These are phyloP conservation scores for Atta cephalotes DNA, from an alignment of 1,140 invertebrate genomes.

Conservation along the genomic window DNA sequence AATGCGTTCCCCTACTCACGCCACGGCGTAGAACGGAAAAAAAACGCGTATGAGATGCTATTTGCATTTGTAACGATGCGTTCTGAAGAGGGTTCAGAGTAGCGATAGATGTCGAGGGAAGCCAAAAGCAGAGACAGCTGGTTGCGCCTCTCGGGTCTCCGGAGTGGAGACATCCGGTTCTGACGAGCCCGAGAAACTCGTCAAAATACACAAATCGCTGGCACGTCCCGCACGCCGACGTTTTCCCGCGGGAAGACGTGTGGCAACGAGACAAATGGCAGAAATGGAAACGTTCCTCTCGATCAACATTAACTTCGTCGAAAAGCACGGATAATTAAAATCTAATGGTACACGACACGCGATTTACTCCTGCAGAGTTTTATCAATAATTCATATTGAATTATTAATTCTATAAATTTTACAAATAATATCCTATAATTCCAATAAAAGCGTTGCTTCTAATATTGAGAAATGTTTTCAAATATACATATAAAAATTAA, in stretches of 20 bases:
- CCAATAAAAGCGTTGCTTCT: no score
- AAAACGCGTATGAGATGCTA: slow-evolving; percentile 63
- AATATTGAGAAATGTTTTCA: not conserved
- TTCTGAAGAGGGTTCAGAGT: slow-evolving; percentile 28
- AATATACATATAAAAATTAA: not conserved
- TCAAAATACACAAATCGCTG: slow-evolving; percentile 84
- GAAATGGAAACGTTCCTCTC: slow-evolving; percentile 66
- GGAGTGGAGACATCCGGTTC: slow-evolving; percentile 82
- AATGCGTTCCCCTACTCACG: slow-evolving; percentile 4
- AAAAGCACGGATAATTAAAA: slow-evolving; percentile 72
- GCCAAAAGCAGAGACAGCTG: slow-evolving; percentile 78
- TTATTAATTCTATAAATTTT: no score
- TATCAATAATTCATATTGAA: not conserved
- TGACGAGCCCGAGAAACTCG: slow-evolving; percentile 78
- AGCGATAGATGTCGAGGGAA: slow-evolving; percentile 37
- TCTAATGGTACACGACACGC: no score
- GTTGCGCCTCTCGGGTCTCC: slow-evolving; percentile 76
- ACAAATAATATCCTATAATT: no score
- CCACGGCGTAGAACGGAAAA: slow-evolving; percentile 45
- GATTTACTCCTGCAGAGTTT: not conserved
- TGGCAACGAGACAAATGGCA: slow-evolving; percentile 56
- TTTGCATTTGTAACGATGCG: slow-evolving; percentile 77
- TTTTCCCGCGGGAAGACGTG: slow-evolving; percentile 62
- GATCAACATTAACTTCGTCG: slow-evolving; percentile 70
- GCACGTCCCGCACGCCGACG: slow-evolving; percentile 65